phyloP scores from a whole-genome alignment of 2,888 invertebrate species.

The Caenorhabditis auriculariae region DNA sequence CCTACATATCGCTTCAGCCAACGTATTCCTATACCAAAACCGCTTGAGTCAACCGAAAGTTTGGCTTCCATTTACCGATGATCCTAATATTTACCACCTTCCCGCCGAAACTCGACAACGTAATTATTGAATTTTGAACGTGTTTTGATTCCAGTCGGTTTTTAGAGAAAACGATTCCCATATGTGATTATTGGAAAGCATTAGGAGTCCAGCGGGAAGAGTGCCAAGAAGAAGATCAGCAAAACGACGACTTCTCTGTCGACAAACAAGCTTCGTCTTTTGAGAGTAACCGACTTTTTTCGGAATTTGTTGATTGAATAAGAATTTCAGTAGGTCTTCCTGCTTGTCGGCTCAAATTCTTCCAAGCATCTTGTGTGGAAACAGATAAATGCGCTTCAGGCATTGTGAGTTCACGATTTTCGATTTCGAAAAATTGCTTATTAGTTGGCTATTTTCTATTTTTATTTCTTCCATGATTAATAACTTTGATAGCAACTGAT shows the following conservation, averaged over 20 bases:
- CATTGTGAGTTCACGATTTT: conserved; percentile 1
- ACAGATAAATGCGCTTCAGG: conserved; percentile 24
- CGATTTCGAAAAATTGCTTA: no score
- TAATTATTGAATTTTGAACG: not conserved
- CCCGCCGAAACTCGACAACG: not conserved
- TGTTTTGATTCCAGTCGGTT: no score
- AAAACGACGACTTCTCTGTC: conserved; percentile 14
- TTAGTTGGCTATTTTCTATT: no score
- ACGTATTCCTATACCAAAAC: no score
- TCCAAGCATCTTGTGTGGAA: conserved; percentile 24
- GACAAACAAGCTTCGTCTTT: conserved; percentile 11
- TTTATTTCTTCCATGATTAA: no score
- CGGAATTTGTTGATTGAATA: not conserved
- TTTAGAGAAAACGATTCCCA: conserved; percentile 14
- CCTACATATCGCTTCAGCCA: no score
- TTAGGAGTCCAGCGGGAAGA: conserved; percentile 19
- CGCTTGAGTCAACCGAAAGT: no score
- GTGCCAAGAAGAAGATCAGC: conserved; percentile 7
- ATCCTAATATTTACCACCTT: conserved; percentile 10
- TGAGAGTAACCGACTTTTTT: conserved; percentile 26
- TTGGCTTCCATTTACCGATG: conserved; percentile 22
- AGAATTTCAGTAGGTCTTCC: conserved; percentile 18
- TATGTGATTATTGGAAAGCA: conserved; percentile 28
- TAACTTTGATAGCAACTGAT: no score
- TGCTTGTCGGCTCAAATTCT: conserved; percentile 18